These are phyloP conservation scores for Centropus unirufus DNA, from an alignment of 2,113 vertebrate genomes.

Conservation along the genomic window DNA sequence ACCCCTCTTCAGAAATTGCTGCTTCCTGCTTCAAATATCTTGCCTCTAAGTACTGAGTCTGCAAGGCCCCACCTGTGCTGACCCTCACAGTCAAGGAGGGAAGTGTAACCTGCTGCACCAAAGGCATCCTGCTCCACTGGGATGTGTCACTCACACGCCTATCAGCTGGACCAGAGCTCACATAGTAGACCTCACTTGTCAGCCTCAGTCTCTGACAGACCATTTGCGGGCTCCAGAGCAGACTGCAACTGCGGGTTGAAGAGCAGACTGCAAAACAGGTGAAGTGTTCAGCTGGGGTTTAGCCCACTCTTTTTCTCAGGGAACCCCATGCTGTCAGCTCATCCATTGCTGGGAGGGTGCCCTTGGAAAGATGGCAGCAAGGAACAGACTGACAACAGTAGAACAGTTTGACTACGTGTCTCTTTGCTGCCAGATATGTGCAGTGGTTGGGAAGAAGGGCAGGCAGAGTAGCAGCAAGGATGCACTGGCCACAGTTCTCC, in stretches of 20 bases:
- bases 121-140: neutral
- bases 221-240: neutral
- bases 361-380: neutral
- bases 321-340: neutral
- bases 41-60: neutral
- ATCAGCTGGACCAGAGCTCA: neutral
- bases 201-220: neutral
- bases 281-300: neutral
- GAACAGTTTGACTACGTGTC: neutral
- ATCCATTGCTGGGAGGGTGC: neutral
- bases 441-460: neutral
- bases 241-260: neutral
- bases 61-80: neutral
- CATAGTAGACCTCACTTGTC: neutral
- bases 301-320: neutral
- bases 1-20: neutral
- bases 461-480: neutral
- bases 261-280: neutral
- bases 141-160: neutral
- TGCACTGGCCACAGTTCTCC: neutral
- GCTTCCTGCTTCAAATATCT: rapidly evolving
- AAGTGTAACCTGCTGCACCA: neutral
- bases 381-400: neutral
- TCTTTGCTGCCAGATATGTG: neutral
- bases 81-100: neutral